A percentile compares a stretch with the other conserved stretches of the same genome.
Evolutionary conservation across 2,888 invertebrate genomes (phyloP).

Genomic region (Oconnorella tubifera): DNA sequence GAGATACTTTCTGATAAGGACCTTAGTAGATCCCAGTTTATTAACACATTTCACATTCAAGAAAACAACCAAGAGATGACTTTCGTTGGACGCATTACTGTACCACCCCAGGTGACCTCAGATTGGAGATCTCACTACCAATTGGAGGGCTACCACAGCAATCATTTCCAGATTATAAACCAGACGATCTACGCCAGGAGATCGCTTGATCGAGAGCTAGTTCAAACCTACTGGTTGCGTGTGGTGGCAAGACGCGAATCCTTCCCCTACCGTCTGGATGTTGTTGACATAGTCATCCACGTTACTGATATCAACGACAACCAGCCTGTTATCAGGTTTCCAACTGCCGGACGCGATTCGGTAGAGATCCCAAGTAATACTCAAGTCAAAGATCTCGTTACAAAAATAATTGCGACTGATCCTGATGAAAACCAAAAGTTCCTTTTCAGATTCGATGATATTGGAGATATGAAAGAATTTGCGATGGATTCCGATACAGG

Average conservation of each 20-base stretch:
- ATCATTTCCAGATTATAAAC: neutral
- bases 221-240: neutral
- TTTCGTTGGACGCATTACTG: neutral
- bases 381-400: slow-evolving; percentile 14
- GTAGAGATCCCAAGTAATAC: slow-evolving; percentile 12
- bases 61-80: neutral
- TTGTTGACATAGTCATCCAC: neutral
- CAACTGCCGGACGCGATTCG: slow-evolving; percentile 24
- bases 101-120: neutral
- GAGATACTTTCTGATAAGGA: neutral
- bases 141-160: neutral
- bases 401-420: slow-evolving; percentile 72
- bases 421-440: slow-evolving; percentile 82
- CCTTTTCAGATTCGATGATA: neutral
- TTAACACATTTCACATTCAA: neutral
- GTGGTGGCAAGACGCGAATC: neutral
- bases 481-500: slow-evolving; percentile 10
- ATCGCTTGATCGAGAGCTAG: neutral
- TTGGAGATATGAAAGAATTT: neutral
- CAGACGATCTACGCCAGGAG: neutral
- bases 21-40: neutral
- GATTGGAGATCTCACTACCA: neutral
- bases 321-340: slow-evolving; percentile 29
- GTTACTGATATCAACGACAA: slow-evolving; percentile 34
- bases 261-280: neutral